phyloP scores from a whole-genome alignment of 2,113 vertebrate species.

The human (Homo sapiens) region DNA sequence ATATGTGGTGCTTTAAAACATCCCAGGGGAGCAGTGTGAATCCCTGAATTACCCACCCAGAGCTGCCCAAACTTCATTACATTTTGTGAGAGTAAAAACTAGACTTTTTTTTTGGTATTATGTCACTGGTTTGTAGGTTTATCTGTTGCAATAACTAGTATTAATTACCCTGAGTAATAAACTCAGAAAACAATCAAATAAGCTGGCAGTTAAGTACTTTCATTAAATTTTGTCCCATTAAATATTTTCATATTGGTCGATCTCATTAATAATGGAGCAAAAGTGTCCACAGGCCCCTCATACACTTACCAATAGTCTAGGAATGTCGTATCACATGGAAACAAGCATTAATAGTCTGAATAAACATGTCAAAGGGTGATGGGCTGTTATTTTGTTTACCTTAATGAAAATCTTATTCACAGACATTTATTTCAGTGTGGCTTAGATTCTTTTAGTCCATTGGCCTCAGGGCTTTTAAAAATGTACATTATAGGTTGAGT shows the following conservation, averaged over 20 bases:
- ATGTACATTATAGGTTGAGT: constrained; percentile 12
- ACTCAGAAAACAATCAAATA: constrained; percentile 20
- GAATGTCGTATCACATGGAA: constrained; percentile 32
- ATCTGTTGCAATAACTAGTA: neutral
- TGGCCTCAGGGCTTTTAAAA: constrained; percentile 33
- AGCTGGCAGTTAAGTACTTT: neutral
- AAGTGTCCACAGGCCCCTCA: neutral
- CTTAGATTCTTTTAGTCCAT: constrained; percentile 21
- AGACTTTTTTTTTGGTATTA: neutral
- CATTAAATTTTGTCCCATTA: neutral
- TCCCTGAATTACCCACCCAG: neutral
- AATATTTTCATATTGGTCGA: constrained; percentile 22
- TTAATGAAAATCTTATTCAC: constrained; percentile 36
- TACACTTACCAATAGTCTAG: constrained; percentile 54
- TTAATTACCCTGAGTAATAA: constrained; percentile 30
- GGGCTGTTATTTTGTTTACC: constrained; percentile 42
- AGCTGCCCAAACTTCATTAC: neutral
- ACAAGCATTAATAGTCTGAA: neutral
- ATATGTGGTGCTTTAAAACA: neutral
- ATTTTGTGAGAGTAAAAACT: neutral
- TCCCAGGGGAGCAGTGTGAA: neutral
- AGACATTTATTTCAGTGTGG: constrained; percentile 8
- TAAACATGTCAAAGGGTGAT: neutral
- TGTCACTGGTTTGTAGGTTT: neutral
- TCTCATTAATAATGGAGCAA: constrained; percentile 32